A percentile compares a stretch with the other conserved stretches of the same genome.
These are phyloP conservation scores for Crax fasciolata DNA, from an alignment of 2,797 vertebrate species.

Conservation along the genomic window DNA sequence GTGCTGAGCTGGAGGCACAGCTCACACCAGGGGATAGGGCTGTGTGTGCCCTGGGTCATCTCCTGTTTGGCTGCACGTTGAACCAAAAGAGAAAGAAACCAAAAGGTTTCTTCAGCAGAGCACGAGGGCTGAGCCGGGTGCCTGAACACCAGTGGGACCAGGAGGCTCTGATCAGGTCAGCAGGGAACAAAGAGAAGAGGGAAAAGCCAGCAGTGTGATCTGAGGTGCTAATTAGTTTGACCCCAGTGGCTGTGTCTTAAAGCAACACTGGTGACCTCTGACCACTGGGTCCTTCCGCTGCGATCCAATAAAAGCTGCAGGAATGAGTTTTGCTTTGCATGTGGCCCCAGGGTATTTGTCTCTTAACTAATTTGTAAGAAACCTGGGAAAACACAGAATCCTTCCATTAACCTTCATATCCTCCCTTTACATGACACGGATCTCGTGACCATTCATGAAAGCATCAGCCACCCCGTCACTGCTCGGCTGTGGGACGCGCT, in stretches of 20 bases:
- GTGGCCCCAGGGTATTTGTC: slow-evolving; percentile 11
- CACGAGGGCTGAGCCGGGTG: neutral
- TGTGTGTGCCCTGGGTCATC: neutral
- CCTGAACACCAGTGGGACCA: neutral
- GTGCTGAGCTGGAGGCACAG: neutral
- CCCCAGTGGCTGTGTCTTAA: slow-evolving; percentile 56
- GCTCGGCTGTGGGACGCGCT: neutral
- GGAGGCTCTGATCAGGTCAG: neutral
- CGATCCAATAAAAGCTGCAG: slow-evolving; percentile 41
- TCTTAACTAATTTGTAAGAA: slow-evolving; percentile 37
- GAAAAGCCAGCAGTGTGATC: slow-evolving; percentile 38
- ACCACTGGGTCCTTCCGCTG: neutral
- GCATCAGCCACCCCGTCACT: neutral
- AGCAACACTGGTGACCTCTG: slow-evolving; percentile 62
- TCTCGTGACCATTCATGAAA: neutral
- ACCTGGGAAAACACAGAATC: neutral
- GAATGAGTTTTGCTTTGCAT: slow-evolving; percentile 37
- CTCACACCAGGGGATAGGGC: rapidly evolving
- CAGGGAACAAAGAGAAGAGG: slow-evolving; percentile 41
- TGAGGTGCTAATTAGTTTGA: slow-evolving; percentile 66
- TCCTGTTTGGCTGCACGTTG: neutral
- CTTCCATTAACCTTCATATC: slow-evolving; percentile 27
- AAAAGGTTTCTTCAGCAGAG: neutral
- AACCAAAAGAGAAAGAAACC: neutral
- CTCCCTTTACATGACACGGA: neutral